phyloP scores from a whole-genome alignment of 2,797 vertebrate genomes.

The Esox lucius region DNA sequence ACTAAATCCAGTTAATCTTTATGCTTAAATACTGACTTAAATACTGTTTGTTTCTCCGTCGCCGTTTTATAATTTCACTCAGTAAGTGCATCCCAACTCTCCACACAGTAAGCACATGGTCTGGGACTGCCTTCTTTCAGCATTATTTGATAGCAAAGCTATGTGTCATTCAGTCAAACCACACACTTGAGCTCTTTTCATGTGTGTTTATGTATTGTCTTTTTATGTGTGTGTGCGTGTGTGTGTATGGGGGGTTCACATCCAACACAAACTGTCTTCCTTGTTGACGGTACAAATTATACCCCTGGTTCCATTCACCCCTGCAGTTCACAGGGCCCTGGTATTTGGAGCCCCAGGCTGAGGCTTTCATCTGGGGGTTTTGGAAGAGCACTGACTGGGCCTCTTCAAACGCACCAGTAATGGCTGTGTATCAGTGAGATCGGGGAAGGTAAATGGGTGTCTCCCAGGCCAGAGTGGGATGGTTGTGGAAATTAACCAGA shows the following conservation, averaged over 20 bases:
- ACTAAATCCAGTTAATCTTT: neutral
- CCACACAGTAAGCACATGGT: neutral
- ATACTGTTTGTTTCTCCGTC: neutral
- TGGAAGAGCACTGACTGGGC: slow-evolving; percentile 55
- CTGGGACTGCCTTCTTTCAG: neutral
- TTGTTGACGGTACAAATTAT: slow-evolving; percentile 59
- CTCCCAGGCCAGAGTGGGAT: slow-evolving; percentile 13
- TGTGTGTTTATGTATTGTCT: slow-evolving; percentile 18
- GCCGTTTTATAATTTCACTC: slow-evolving; percentile 48
- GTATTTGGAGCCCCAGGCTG: slow-evolving; percentile 71
- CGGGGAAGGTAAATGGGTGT: slow-evolving; percentile 43
- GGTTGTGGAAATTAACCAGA: neutral
- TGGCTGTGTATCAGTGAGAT: slow-evolving; percentile 48
- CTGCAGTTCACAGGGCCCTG: slow-evolving; percentile 63
- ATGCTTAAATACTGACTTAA: neutral
- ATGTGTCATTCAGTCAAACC: slow-evolving; percentile 4
- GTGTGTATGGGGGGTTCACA: slow-evolving; percentile 11
- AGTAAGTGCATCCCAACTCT: neutral
- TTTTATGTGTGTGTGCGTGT: neutral
- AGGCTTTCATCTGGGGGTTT: slow-evolving; percentile 71
- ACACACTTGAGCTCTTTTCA: slow-evolving; percentile 37
- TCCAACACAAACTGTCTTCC: slow-evolving; percentile 30
- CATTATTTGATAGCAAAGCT: neutral
- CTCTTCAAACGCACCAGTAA: slow-evolving; percentile 71
- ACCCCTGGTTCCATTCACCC: slow-evolving; percentile 40